Base-by-base conservation (phyloP, 2,113 vertebrate genomes). In the Cervus canadensis region DNA sequence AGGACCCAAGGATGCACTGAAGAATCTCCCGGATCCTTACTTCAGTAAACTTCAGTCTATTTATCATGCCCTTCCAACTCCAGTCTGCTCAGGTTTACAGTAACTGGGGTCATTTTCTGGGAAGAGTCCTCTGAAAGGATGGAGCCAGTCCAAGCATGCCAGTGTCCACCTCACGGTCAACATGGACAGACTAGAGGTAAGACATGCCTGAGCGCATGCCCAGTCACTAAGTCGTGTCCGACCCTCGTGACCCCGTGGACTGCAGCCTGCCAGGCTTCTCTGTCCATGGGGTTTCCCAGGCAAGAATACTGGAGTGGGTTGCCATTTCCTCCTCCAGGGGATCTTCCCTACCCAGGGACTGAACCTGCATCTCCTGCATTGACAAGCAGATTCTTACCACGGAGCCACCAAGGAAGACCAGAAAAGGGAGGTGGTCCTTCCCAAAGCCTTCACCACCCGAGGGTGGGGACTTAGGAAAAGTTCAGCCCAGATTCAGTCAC, bases 161-260 rank as follows among this genome's bases (percentile, higher is more conserved):
- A 7, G 6, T 50, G 59, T 60, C 30, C 15, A 33, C 45, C 13
- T 62, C 7, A 15, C 1, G 2, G 26, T 59, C 48, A 17, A 28
- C 10, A 10, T 1, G 9, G 54, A 56, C 74, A 85, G 52, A 88
- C 50, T 45, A 74, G 21, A 87, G 60, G 28, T 45, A 13, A 6
- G 23, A 74, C 2, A 15, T 2, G n/a, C 36, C 0, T 13, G 71
- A 3, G 0, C 3, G 6, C 71, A 2, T 4, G 12, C 71, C 71
- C 71, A 26, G 71, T 76, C 71, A 1, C 36, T 40, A 43, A 76
- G 71, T 43, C 36, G 1, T 26, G 36, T 76, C 71, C 5, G 0
- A 3, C 71, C 43, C 71, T 43, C 23, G 0, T 14, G 21, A 43
- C 36, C 71, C 71, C 3, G 0, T 43, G 71, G 23, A 57, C 56